A percentile compares a stretch with the other conserved stretches of the same genome.
Conservation (phyloP, 2,888 invertebrate genomes). For the Aplocera efformata region DNA sequence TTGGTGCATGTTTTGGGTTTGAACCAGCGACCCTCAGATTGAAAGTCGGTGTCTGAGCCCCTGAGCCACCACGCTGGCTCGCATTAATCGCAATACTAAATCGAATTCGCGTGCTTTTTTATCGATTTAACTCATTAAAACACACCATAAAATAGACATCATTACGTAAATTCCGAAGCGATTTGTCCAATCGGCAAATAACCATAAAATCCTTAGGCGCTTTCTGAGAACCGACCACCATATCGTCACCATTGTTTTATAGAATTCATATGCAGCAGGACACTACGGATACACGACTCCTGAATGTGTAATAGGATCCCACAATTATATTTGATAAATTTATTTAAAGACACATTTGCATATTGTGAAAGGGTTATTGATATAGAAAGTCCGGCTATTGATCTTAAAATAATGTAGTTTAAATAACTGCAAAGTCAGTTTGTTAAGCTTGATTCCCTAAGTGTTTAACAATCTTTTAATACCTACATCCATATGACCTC, state of each 20-base stretch:
- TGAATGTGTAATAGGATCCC: constrained; percentile 76
- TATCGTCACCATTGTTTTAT: constrained; percentile 71
- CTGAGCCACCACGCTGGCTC: too few species aligned
- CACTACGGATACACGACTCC: constrained; percentile 71
- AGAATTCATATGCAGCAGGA: constrained; percentile 65
- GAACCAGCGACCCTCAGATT: too few species aligned
- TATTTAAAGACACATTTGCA: constrained; percentile 72
- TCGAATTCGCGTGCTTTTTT: too few species aligned
- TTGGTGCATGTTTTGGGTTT: too few species aligned
- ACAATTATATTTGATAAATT: constrained; percentile 79
- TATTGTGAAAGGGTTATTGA: constrained; percentile 66
- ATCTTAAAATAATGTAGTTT: constrained; percentile 14
- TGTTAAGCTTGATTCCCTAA: too few species aligned
- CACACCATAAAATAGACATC: neutral
- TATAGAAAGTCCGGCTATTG: constrained; percentile 47
- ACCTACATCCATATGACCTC: too few species aligned
- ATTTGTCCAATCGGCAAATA: constrained; percentile 55
- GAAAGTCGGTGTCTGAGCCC: too few species aligned
- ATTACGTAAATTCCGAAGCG: constrained; percentile 19
- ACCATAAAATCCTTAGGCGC: constrained; percentile 65
- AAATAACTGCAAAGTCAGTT: constrained; percentile 50
- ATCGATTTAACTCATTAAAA: too few species aligned
- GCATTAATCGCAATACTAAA: too few species aligned
- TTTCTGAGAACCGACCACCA: constrained; percentile 77
- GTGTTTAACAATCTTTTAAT: too few species aligned